Base-by-base conservation (phyloP, 2,888 invertebrate genomes). In the Gastracanthus pulcherrimus region DNA sequence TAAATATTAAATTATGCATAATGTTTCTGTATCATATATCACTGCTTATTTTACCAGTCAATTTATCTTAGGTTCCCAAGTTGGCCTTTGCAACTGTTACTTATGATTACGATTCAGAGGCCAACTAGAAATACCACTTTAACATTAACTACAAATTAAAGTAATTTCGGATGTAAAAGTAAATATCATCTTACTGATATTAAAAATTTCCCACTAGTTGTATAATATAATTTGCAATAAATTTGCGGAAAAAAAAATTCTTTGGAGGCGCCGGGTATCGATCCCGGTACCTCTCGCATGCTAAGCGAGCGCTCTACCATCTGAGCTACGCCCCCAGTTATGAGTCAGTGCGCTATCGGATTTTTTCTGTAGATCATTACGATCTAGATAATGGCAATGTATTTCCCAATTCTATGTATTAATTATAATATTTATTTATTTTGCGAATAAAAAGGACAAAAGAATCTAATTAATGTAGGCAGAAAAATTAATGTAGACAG, bases 271-370 rank as follows among this genome's bases (percentile, higher is more conserved):
- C 88, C 88, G 89, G 89, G 88, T 83, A 90, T 90, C 89, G 89
- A 90, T 90, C 89, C 89, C 89, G 88, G 88, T 90, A 90, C 89
- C 90, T 90, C 90, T 90, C 89, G 89, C 89, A 90, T 90, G 90
- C 89, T 90, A 90, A 90, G 89, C 90, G 89, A 90, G 90, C 89
- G 90, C 89, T 90, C 90, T 90, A 90, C 89, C 89, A 89, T 90
- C 89, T 90, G 89, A 90, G 89, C 90, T 90, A 89, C 90, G 88
- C 89, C 90, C 89, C 89, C 90, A 23, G 67, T 26, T n/a, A n/a
- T n/a, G n/a, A n/a, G n/a, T n/a, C n/a, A n/a, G n/a, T n/a, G n/a
- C n/a, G n/a, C n/a, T n/a, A n/a, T n/a, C n/a, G n/a, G n/a, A n/a
- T n/a, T n/a, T n/a, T n/a, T n/a, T n/a, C n/a, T n/a, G n/a, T n/a